A percentile compares a stretch with the other conserved stretches of the same genome.
phyloP scores from a whole-genome alignment of 2,113 vertebrate genomes.

The Hystrix cristata region DNA sequence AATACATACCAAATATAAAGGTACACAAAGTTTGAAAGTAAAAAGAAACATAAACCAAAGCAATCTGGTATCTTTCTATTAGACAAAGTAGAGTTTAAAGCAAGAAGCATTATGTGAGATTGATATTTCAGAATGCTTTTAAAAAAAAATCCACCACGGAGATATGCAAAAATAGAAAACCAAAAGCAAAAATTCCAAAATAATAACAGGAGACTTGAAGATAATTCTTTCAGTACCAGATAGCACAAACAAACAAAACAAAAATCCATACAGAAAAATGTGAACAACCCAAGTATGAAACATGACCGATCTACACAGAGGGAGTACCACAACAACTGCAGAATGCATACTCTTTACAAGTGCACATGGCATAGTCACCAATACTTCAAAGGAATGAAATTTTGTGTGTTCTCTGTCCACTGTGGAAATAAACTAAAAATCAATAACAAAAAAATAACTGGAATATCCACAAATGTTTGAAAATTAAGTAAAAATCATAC shows the following conservation, averaged over 20 bases:
- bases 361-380: not conserved
- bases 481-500: constrained; percentile 3
- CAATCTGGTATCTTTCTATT: not conserved
- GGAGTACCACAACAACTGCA: not conserved
- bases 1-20: not conserved
- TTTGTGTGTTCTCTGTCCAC: not conserved
- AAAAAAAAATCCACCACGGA: not conserved
- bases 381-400: not conserved
- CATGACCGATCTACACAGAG: not conserved
- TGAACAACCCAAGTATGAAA: not conserved
- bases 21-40: not conserved
- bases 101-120: not conserved
- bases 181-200: not conserved
- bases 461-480: not conserved
- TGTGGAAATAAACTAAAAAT: not conserved
- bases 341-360: not conserved
- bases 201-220: not conserved
- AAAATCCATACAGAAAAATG: not conserved
- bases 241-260: not conserved
- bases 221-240: not conserved
- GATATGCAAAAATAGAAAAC: constrained; percentile 4
- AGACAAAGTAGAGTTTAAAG: not conserved
- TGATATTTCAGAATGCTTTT: not conserved
- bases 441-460: not conserved
- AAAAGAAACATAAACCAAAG: not conserved